These are phyloP conservation scores for Phodopus roborovskii DNA, from an alignment of 2,113 vertebrate genomes.

Conservation along the genomic window DNA sequence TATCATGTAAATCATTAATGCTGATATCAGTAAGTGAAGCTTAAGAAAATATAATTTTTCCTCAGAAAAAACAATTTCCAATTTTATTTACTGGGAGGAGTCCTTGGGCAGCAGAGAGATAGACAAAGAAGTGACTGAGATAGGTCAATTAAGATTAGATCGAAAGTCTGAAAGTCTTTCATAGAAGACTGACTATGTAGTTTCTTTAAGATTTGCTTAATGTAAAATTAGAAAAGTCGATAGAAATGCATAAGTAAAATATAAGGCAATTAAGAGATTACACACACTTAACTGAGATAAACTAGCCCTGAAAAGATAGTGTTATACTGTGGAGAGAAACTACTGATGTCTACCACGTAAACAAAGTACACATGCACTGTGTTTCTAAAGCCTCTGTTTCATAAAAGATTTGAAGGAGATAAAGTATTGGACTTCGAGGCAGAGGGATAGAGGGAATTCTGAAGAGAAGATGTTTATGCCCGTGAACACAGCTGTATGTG, in stretches of 20 bases:
- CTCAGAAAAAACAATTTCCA: constrained; percentile 44
- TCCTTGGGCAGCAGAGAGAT: constrained; percentile 13
- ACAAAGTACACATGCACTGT: not conserved
- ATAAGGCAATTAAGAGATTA: constrained; percentile 12
- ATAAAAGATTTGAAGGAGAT: constrained; percentile 24
- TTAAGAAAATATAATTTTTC: constrained; percentile 17
- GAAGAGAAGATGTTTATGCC: too few species aligned
- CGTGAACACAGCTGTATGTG: not conserved
- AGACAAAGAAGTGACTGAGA: not conserved
- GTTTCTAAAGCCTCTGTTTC: constrained; percentile 22
- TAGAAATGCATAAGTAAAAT: constrained; percentile 26
- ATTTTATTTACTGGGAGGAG: not conserved
- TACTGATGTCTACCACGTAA: not conserved
- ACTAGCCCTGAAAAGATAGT: not conserved
- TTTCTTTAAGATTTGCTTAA: constrained; percentile 58
- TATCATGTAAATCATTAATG: constrained; percentile 55
- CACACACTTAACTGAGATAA: constrained; percentile 26
- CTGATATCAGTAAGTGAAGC: constrained; percentile 25
- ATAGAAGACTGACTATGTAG: not conserved
- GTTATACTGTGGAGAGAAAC: constrained; percentile 37
- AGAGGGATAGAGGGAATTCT: not conserved
- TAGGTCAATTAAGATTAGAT: not conserved
- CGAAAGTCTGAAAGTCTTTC: constrained; percentile 48
- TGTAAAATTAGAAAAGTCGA: constrained; percentile 40
- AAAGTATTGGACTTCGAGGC: constrained; percentile 1